These are phyloP conservation scores for Drosophila quadrilineata DNA, from an alignment of 1,140 invertebrate genomes.

Conservation along the genomic window DNA sequence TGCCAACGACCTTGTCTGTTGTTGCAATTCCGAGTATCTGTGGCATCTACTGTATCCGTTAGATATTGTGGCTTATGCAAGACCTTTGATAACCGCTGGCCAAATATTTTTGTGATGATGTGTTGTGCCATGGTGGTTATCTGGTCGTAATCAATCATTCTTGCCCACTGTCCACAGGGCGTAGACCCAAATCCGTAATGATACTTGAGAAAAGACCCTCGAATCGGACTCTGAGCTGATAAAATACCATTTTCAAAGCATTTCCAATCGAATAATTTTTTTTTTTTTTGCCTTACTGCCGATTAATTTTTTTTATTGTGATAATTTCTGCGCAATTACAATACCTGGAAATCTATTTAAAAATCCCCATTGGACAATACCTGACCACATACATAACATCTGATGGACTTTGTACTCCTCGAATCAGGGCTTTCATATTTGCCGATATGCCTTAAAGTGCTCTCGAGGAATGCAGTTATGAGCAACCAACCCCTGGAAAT, in stretches of 20 bases:
- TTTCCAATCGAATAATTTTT: conserved; percentile 40
- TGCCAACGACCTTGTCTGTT: conserved; percentile 56
- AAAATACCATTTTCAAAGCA: conserved; percentile 47
- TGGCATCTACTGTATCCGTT: too few relatives aligned
- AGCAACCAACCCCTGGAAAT: too few relatives aligned
- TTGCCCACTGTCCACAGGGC: conserved; percentile 1
- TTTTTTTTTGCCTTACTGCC: conserved; percentile 13
- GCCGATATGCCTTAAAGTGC: too few relatives aligned
- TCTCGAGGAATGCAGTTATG: too few relatives aligned
- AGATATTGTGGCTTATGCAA: too few relatives aligned
- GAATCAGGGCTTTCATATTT: too few relatives aligned
- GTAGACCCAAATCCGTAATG: conserved; percentile 1
- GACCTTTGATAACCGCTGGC: conserved; percentile 3
- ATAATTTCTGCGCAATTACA: conserved; percentile 13
- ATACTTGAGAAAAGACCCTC: conserved; percentile 15
- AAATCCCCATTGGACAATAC: neutral
- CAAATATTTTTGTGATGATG: conserved; percentile 11
- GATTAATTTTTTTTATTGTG: neutral
- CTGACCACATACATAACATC: neutral
- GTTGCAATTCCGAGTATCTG: conserved; percentile 3
- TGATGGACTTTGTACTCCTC: neutral
- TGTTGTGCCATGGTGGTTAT: neutral
- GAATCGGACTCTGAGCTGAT: conserved; percentile 49
- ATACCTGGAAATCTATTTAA: conserved; percentile 1
- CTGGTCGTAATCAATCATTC: conserved; percentile 22